A percentile compares a stretch with the other conserved stretches of the same genome.
These are phyloP conservation scores for Sylvietta virens DNA, from an alignment of 2,113 vertebrate species.

Conservation along the genomic window DNA sequence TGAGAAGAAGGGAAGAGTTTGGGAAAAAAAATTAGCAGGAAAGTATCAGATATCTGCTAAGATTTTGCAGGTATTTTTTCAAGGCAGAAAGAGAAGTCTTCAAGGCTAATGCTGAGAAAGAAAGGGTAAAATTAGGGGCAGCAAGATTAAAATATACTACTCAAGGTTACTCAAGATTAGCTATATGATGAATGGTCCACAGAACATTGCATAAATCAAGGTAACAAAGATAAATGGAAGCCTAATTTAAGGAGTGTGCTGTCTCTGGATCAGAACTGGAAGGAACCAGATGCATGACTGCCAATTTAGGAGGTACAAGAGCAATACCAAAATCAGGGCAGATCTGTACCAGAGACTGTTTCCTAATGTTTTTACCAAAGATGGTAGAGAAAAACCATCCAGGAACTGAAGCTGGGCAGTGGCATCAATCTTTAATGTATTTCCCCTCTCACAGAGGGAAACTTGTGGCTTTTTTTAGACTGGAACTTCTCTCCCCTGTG, in stretches of 20 bases:
- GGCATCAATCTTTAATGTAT: not conserved
- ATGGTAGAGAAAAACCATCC: not conserved
- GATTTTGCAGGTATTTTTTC: not conserved
- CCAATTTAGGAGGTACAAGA: not conserved
- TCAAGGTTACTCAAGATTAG: constrained; percentile 52
- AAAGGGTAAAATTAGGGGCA: constrained; percentile 36
- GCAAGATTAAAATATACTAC: constrained; percentile 45
- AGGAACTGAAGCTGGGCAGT: not conserved
- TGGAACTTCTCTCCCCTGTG: not conserved
- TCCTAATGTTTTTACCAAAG: not conserved
- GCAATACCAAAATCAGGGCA: not conserved
- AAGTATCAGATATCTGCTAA: not conserved
- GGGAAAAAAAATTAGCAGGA: not conserved
- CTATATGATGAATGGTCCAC: constrained; percentile 44
- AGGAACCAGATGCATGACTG: not conserved
- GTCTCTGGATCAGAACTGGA: constrained; percentile 17
- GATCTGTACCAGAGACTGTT: not conserved
- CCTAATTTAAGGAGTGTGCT: constrained; percentile 36
- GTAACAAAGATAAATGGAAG: constrained; percentile 54
- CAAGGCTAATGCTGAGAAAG: not conserved
- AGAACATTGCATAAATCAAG: constrained; percentile 35
- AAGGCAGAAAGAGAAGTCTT: not conserved
- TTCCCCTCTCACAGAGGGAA: not conserved
- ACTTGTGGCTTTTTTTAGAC: not conserved
- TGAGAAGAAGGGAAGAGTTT: not conserved